Evolutionary conservation across 2,888 invertebrate genomes (phyloP), one percentile per base, ranked within the genome.

Genomic region (Rotaria socialis): DNA sequence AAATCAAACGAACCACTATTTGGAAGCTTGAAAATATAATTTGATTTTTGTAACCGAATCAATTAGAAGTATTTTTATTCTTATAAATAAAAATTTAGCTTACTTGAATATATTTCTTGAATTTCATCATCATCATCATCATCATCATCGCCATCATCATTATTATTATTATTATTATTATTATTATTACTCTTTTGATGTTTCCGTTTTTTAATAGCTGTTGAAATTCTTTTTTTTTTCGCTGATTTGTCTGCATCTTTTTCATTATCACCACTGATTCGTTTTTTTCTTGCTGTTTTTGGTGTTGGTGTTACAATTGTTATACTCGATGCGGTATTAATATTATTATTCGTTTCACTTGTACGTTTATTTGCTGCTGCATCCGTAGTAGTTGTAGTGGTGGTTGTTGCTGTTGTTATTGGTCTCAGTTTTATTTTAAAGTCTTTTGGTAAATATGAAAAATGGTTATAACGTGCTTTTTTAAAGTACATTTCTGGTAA

Each of bases 381-480:
- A 1, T 27, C 3, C 0, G 35, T 27, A 35, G 67, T 67, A 35
- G 35, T n/a, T n/a, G n/a, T 35, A 67, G 5, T 67, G 19, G 4
- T 27, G 10, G 22, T 19, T 16, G 74, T 41, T 43, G 75, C 43
- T 24, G 22, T 43, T 47, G 80, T n/a, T 11, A 47, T 43, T 11
- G 43, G 24, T 47, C 47, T 43, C 14, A 80, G 43, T 80, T 80
- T 80, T 3, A 80, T 47, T 80, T 80, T 80, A n/a, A 80, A 80
- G 47, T 80, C 80, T 80, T 80, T 80, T 24, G 80, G 80, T 47
- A 80, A 80, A 47, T 47, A 80, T n/a, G 80, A 80, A 2, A 47
- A 11, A 47, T 80, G 43, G 47, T 80, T 80, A 47, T 80, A 80
- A 47, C 47, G 43, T 80, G 19, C n/a, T 80, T 80, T 80, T 47